These are phyloP conservation scores for Carabus problematicus DNA, from an alignment of 2,888 invertebrate genomes.

Conservation along the genomic window DNA sequence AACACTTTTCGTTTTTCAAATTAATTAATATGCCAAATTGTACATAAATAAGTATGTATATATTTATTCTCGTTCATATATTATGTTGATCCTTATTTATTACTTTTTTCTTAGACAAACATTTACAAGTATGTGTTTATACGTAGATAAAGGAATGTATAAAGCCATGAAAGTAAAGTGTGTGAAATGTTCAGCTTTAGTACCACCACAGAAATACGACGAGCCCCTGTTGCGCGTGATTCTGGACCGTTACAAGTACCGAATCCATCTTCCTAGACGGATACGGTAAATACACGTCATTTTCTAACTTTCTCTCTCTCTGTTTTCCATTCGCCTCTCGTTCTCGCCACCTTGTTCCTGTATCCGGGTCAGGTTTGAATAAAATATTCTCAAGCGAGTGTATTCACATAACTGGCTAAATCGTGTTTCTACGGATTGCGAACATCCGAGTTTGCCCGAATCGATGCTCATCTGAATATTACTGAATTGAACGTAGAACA, in stretches of 20 bases:
- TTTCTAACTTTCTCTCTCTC: conserved; percentile 6
- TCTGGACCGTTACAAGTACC: conserved; percentile 13
- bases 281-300: conserved; percentile 36
- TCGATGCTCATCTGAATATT: not conserved
- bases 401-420: not conserved
- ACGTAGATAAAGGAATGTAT: no score
- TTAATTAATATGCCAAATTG: no score
- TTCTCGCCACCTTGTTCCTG: not conserved
- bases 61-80: no score
- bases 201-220: not conserved
- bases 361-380: conserved; percentile 10
- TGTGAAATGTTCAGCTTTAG: no score
- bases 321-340: not conserved
- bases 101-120: no score
- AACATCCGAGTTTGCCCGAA: not conserved
- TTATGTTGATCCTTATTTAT: no score
- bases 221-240: not conserved
- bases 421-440: not conserved
- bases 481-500: not conserved
- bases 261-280: conserved; percentile 35
- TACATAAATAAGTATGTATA: no score
- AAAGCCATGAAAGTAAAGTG: no score
- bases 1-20: no score
- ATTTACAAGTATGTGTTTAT: no score
- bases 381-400: conserved; percentile 5